These are phyloP conservation scores for Hyperopisus bebe DNA, from an alignment of 2,113 vertebrate species.

Conservation along the genomic window DNA sequence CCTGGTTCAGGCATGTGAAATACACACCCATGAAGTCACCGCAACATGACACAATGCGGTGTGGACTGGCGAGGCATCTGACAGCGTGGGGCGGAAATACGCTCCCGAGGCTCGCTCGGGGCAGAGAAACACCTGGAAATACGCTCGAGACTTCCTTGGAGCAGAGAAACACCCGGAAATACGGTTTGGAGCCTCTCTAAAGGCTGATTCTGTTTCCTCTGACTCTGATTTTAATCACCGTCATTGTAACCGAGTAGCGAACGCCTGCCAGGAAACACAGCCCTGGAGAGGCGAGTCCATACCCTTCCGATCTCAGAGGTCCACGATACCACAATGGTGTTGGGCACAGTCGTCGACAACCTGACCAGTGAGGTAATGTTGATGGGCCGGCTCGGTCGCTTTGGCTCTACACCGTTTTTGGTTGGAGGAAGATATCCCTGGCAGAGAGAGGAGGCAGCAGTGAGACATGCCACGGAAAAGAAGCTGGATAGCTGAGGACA, in stretches of 20 bases:
- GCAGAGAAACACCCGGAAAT: background rate
- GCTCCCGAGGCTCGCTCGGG: too few relatives aligned
- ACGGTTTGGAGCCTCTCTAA: background rate
- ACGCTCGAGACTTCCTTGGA: too few relatives aligned
- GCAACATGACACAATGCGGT: background rate
- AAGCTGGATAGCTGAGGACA: background rate
- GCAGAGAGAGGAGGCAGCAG: background rate
- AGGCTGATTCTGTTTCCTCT: background rate
- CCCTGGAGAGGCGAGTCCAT: constrained; percentile 38
- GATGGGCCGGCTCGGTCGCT: constrained; percentile 96
- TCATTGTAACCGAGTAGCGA: background rate
- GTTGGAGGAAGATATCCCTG: constrained; percentile 98
- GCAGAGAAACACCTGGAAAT: background rate
- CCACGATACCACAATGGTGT: constrained; percentile 97
- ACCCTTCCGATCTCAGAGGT: constrained; percentile 94
- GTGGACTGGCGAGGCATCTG: background rate
- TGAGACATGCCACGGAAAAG: background rate
- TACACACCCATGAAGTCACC: constrained; percentile 7
- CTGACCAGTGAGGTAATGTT: constrained; percentile 98
- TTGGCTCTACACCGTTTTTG: constrained; percentile 99
- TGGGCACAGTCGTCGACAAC: constrained; percentile 91
- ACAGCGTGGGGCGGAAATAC: background rate
- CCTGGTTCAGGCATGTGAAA: constrained; percentile 40
- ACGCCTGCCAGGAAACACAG: background rate
- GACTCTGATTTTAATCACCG: background rate